Evolutionary conservation across 2,888 invertebrate species (phyloP).

Genomic region (Phalera bucephala): DNA sequence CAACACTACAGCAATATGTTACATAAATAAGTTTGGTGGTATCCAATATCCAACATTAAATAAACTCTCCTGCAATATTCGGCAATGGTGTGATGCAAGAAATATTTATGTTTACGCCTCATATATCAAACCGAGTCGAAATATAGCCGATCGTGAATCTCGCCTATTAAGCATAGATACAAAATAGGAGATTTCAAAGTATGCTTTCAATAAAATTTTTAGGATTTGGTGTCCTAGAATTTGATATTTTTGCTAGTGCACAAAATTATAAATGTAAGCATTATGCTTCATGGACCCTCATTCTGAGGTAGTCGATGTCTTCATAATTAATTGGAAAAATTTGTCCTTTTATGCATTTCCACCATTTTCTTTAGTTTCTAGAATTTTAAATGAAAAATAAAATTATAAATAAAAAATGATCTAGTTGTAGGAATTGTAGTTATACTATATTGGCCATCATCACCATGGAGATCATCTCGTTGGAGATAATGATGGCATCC

Average conservation of each 20-base stretch:
- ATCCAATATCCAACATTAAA: slow-evolving; percentile 9
- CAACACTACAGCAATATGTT: slow-evolving; percentile 8
- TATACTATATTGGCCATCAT: slow-evolving; percentile 12
- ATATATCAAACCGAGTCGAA: slow-evolving; percentile 8
- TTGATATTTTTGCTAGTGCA: slow-evolving; percentile 5
- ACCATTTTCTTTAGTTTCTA: slow-evolving; percentile 8
- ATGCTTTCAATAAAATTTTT: too few species aligned
- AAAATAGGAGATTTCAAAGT: too few species aligned
- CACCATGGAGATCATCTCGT: slow-evolving; percentile 12
- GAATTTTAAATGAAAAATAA: slow-evolving; percentile 6
- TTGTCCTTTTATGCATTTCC: slow-evolving; percentile 2
- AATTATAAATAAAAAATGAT: slow-evolving; percentile 13
- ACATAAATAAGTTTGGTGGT: slow-evolving; percentile 5
- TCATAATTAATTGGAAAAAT: slow-evolving; percentile 2
- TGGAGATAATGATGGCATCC: slow-evolving; percentile 10
- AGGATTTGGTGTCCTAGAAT: neutral
- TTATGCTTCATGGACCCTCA: slow-evolving; percentile 5
- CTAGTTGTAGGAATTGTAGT: slow-evolving; percentile 10
- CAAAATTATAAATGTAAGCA: slow-evolving; percentile 3
- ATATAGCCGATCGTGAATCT: neutral
- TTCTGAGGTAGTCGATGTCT: slow-evolving; percentile 1
- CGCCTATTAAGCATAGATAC: slow-evolving; percentile 6
- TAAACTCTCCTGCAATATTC: slow-evolving; percentile 2
- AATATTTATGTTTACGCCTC: slow-evolving; percentile 8
- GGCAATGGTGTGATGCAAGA: slow-evolving; percentile 11